Percentiles rank a stretch among this genome's conserved stretches.
phyloP scores from a whole-genome alignment of 2,888 invertebrate species.

The Melinaea marsaeus region DNA sequence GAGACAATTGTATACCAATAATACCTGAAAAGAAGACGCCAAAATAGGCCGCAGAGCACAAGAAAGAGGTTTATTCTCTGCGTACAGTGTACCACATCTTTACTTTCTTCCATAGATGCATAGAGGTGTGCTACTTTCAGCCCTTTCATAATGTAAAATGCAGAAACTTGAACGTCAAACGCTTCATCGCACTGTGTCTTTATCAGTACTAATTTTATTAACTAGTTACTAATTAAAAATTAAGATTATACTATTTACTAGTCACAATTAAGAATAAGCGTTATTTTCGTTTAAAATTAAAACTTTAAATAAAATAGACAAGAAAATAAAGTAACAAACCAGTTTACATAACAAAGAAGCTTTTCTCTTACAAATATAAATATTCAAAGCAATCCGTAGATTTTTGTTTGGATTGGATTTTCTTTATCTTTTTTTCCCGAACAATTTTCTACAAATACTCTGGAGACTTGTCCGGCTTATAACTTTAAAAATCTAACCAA shows the following conservation, averaged over 20 bases:
- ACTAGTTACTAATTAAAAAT: no score
- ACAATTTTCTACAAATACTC: conserved; percentile 21
- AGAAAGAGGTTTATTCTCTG: conserved; percentile 42
- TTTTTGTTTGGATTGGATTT: conserved; percentile 16
- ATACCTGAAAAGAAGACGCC: conserved; percentile 36
- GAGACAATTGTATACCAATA: no score
- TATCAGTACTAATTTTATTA: conserved; percentile 6
- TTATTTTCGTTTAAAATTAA: no score
- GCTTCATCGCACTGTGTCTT: conserved; percentile 21
- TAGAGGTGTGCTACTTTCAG: conserved; percentile 33
- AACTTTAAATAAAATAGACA: no score
- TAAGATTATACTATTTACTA: no score
- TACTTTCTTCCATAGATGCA: conserved; percentile 1
- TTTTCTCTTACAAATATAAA: conserved; percentile 5
- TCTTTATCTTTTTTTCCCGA: conserved; percentile 14
- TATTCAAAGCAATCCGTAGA: conserved; percentile 11
- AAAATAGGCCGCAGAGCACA: conserved; percentile 20
- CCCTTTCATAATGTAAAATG: conserved; percentile 24
- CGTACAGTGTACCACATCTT: conserved; percentile 34
- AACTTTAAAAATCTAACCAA: conserved; percentile 21
- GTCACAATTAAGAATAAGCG: no score
- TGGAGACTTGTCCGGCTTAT: conserved; percentile 11
- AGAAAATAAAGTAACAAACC: background rate
- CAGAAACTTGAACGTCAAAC: conserved; percentile 21
- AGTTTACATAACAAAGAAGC: background rate